Base-by-base conservation (phyloP, 2,113 vertebrate genomes). In the Thermophis baileyi region DNA sequence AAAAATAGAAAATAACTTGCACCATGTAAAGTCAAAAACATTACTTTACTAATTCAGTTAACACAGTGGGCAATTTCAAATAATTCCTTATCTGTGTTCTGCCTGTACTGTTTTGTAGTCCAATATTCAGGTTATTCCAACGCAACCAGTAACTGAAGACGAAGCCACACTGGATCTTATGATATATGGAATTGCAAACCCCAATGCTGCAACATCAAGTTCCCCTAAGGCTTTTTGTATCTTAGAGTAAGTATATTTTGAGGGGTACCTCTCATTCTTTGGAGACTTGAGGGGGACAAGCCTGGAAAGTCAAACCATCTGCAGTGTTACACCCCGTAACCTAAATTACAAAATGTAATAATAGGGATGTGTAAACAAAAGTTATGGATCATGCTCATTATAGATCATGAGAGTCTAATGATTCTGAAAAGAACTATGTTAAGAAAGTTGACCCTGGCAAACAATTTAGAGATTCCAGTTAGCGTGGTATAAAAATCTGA, bases 171-270 rank as follows among this genome's bases (percentile, higher is more conserved):
- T 51, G 92, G 49, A 85, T 0, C 81, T 63, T 44, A 95, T 89
- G 44, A 89, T 81, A 30, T 44, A 50, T 0, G 85, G 44, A 16
- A 3, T 85, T 2, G 30, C 47, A 3, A 0, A 91, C 6, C 1
- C 46, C 0, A 90, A 35, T 35, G 27, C 35, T 0, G 88, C 25
- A 4, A 49, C 1, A 6, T 94, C 92, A 6, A 1, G 40, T 0
- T 90, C 94, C 14, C 22, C 91, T 0, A 94, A 1, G 0, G 92
- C 3, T 91, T 30, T 4, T 27, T 49, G 3, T 69, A 5, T 0
- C 8, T 0, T 7, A 93, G 91, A 95, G 93, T 91, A 93, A 86
- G 96, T 87, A 87, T 81, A 44, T 20, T 63, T 69, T 57, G 35
- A 53, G 5, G 69, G 1, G 0, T 35, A 3, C 81, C 69, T 81